A percentile compares a stretch with the other conserved stretches of the same genome.
phyloP scores from a whole-genome alignment of 1,140 invertebrate genomes.

The Pseudomyrmex flavicornis region DNA sequence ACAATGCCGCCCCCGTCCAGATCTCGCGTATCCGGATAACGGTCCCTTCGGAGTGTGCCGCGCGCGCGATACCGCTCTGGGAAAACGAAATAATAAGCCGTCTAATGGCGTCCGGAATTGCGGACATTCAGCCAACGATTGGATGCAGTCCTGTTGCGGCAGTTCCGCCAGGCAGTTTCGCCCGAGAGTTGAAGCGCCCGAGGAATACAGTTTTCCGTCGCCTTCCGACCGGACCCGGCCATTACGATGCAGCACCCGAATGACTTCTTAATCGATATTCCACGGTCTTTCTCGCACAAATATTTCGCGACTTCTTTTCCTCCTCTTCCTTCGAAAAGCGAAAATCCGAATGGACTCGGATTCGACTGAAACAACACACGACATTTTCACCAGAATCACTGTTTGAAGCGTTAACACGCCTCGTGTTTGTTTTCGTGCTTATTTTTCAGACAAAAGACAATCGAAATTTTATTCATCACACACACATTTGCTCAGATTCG shows the following conservation, averaged over 20 bases:
- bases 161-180: conserved; percentile 76
- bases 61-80: conserved; percentile 68
- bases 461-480: neutral
- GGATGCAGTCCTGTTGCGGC: conserved; percentile 77
- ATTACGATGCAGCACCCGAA: conserved; percentile 66
- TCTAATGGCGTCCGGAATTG: conserved; percentile 79
- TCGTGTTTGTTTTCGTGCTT: neutral
- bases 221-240: conserved; percentile 47
- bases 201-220: conserved; percentile 43
- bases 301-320: neutral
- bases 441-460: neutral
- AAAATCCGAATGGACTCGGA: conserved; percentile 45
- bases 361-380: conserved; percentile 33
- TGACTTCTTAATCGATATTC: conserved; percentile 81
- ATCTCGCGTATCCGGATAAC: conserved; percentile 73
- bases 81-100: conserved; percentile 82
- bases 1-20: conserved; percentile 62
- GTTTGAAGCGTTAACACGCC: neutral
- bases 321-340: neutral
- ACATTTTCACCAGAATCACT: conserved; percentile 14
- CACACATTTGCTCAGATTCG: neutral
- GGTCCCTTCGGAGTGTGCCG: conserved; percentile 61
- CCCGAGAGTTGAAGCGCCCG: conserved; percentile 4
- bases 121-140: conserved; percentile 79
- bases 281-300: conserved; percentile 64